Evolutionary conservation across 2,113 vertebrate species (phyloP), one percentile per base, ranked within the genome.

Genomic region (Boleophthalmus pectinirostris): DNA sequence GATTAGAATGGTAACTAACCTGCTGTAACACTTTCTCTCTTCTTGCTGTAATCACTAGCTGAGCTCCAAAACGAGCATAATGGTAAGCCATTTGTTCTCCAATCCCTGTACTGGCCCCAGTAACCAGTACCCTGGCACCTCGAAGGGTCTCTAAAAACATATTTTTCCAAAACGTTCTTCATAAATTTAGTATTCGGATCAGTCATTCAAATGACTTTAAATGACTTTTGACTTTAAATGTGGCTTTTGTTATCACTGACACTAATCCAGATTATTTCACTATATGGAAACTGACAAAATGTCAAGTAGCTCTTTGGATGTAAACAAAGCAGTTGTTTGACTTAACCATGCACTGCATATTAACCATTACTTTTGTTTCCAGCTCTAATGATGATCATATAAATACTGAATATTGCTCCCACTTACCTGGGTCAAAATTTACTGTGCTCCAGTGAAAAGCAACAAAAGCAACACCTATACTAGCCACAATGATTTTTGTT

Each of bases 1-100:
- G 35, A 10, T 38, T 5, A 6, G 14, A 16, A 49, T 68, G 54
- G 23, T 57, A 15, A 85, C 89, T 92, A 66, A 96, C 95, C 94
- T 95, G 84, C 70, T 93, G 90, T 81, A 97, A 88, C 0, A 93
- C 89, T 51, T 91, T 84, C 77, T 93, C 94, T 7, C 94, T 93
- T 46, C 93, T 91, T 25, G 95, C 95, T 10, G 96, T 96, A 74
- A 96, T 87, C 20, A 96, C 93, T 15, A 97, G 85, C 63, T 95
- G 90, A 25, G 95, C 93, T 35, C 95, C 95, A 51, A 95, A 92
- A 3, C 86, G 85, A 10, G 94, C 93, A 5, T 94, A 96, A 66
- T 95, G 94, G 78, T 96, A 96, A 0, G 95, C 95, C 74, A 96
- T 88, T 88, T 97, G 95, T 80, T 97, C 95, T 1, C 95, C 95